Evolutionary conservation across 2,113 vertebrate genomes (phyloP), one percentile per base, ranked within the genome.

Genomic region (Sinocyclocheilus grahami): DNA sequence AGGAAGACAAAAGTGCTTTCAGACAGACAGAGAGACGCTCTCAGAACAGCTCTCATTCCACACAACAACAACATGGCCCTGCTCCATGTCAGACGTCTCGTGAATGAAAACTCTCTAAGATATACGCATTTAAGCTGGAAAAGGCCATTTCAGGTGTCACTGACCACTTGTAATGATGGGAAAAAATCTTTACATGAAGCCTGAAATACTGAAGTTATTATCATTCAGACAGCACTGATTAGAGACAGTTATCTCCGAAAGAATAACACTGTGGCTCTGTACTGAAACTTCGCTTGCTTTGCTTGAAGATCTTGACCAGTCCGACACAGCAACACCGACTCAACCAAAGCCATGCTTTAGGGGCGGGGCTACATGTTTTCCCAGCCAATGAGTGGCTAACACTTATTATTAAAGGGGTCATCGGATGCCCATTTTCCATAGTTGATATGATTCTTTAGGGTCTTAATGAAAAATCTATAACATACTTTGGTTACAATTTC

Each of bases 1-100:
- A 84, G 75, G 88, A 88, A 82, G 51, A 86, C 86, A 89, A 87
- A 86, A 80, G 37, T 58, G 76, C 83, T 87, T 86, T 82, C 42
- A 85, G 22, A 78, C 58, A 69, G 65, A 76, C n/a, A 42, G 65
- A 18, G 4, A 65, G 51, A 85, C 18, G 37, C 39, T 69, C 13
- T 18, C 13, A 30, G 27, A 69, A 65, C n/a, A 62, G 62, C 62
- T 33, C 65, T 74, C 71, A 37, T 69, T 69, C 30, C 16, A 4
- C 18, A n/a, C 30, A 37, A 69, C 67, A 74, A 48, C 42, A 24
- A 24, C 72, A n/a, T 48, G 42, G 72, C 39, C 24, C 22, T 24
- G 72, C 72, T 48, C 20, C 33, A 12, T 42, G 18, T 74, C 20
- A 74, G 37, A 74, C 71, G 11, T 5, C 42, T 51, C 13, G 14